Conservation (phyloP, 2,113 vertebrate genomes). For the Dunckerocampus dactyliophorus region DNA sequence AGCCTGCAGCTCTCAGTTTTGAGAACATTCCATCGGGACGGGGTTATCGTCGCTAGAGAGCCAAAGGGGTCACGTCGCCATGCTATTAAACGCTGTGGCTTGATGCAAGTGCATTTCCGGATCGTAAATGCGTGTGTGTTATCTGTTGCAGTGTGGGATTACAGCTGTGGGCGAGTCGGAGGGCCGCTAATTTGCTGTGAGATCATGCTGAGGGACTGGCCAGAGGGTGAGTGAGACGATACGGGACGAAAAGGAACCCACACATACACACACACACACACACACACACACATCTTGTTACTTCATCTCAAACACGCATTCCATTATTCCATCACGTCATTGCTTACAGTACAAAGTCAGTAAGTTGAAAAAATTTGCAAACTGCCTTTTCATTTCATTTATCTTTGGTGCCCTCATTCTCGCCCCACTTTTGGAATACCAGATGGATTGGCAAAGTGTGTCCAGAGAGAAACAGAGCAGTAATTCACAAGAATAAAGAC, state of each 20-base stretch:
- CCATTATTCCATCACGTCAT: too few relatives aligned
- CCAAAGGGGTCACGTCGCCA: slow-evolving; percentile 43
- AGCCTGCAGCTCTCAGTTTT: slow-evolving; percentile 18
- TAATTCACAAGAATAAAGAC: too few relatives aligned
- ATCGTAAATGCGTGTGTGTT: slow-evolving; percentile 22
- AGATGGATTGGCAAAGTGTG: too few relatives aligned
- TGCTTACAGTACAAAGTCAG: too few relatives aligned
- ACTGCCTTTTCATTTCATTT: too few relatives aligned
- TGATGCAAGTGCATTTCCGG: slow-evolving; percentile 24
- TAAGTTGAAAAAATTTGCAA: too few relatives aligned
- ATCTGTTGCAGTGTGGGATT: slow-evolving; percentile 85
- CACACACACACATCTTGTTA: too few relatives aligned
- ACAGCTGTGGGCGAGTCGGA: slow-evolving; percentile 92
- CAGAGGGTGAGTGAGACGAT: slow-evolving; percentile 80
- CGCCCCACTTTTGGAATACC: too few relatives aligned
- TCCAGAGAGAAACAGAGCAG: too few relatives aligned
- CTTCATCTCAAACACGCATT: too few relatives aligned
- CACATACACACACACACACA: slow-evolving; percentile 1
- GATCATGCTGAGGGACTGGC: slow-evolving; percentile 90
- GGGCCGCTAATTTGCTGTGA: slow-evolving; percentile 91
- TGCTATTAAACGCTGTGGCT: slow-evolving; percentile 33
- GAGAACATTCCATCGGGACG: slow-evolving; percentile 44
- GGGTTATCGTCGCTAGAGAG: slow-evolving; percentile 52
- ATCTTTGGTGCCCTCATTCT: too few relatives aligned
- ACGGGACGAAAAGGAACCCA: background rate